Base-by-base conservation (phyloP, 2,113 vertebrate species). In the Todiramphus chloris region DNA sequence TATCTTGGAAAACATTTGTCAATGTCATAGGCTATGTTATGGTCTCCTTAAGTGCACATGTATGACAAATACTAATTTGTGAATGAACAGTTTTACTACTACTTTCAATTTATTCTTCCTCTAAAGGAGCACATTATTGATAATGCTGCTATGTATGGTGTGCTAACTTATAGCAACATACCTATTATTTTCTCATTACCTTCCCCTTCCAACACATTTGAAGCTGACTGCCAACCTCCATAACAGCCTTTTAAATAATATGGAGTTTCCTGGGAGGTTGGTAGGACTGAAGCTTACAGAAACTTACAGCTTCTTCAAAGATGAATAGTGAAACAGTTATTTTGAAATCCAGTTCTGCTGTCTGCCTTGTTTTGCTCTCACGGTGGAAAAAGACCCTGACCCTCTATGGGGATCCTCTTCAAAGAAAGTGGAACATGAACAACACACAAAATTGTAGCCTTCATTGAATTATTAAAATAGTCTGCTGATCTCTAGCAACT, bases 381-480 rank as follows among this genome's bases (percentile, higher is more conserved):
- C 53, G 67, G 73, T 80, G 44, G 85, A 79, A 96, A 92, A 90
- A 93, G n/a, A 63, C 87, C 59, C 53, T 89, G 58, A 94, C 67
- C 60, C 55, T 83, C 60, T 82, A 24, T 80, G 58, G 83, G 77
- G 73, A 91, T 86, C 74, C 60, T 95, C 93, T 75, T 93, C 94
- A 90, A 96, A 96, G 92, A 68, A 78, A 81, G 27, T 31, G n/a
- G 75, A 86, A 90, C 56, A 94, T 76, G 83, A 91, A 77, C 70
- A 44, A 75, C 70, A 83, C 58, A 89, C 14, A 76, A 73, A 87
- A 94, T 92, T 94, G 88, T 94, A 94, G 62, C 68, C 84, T 87
- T 93, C 80, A 73, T 25, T 95, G 75, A 93, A 96, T 97, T 96
- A 94, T 95, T 95, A 87, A 97, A 94, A 95, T 53, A 76, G 43